Evolutionary conservation across 2,888 invertebrate species (phyloP).

Genomic region (Andrena bucephala): DNA sequence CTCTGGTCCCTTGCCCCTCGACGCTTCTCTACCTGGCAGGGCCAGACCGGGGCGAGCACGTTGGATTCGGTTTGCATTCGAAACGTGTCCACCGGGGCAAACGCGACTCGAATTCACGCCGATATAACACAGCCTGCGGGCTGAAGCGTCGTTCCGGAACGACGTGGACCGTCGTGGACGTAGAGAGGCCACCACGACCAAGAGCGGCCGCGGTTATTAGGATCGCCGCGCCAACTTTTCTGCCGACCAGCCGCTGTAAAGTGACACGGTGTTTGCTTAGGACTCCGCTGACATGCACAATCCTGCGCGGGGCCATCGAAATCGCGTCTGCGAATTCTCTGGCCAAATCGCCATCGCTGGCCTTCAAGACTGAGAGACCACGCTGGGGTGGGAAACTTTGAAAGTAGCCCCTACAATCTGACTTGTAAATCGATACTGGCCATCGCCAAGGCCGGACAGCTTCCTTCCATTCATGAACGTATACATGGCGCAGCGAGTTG

Average conservation of each 20-base stretch:
- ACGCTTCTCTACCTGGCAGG: slow-evolving; percentile 38
- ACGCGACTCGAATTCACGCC: slow-evolving; percentile 78
- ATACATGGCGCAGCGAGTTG: too few species aligned
- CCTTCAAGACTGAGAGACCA: neutral
- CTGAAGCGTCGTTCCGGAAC: slow-evolving; percentile 56
- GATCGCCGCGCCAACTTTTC: slow-evolving; percentile 28
- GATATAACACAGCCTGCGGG: slow-evolving; percentile 48
- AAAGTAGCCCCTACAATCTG: neutral
- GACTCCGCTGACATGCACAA: slow-evolving; percentile 40
- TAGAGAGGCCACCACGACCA: neutral
- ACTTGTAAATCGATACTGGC: too few species aligned
- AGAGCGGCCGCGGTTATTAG: slow-evolving; percentile 47
- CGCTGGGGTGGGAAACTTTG: neutral
- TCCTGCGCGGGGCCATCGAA: neutral
- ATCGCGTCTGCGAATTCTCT: slow-evolving; percentile 1
- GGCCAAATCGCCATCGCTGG: neutral
- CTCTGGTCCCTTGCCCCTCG: slow-evolving; percentile 29
- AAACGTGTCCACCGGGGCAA: slow-evolving; percentile 70
- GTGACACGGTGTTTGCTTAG: slow-evolving; percentile 51
- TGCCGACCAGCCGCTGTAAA: slow-evolving; percentile 3
- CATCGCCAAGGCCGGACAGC: too few species aligned
- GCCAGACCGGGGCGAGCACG: slow-evolving; percentile 24
- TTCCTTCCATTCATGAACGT: too few species aligned
- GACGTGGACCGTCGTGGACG: slow-evolving; percentile 15
- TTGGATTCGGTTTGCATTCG: slow-evolving; percentile 77